These are phyloP conservation scores for Serinus canaria DNA, from an alignment of 2,113 vertebrate species.

Conservation along the genomic window DNA sequence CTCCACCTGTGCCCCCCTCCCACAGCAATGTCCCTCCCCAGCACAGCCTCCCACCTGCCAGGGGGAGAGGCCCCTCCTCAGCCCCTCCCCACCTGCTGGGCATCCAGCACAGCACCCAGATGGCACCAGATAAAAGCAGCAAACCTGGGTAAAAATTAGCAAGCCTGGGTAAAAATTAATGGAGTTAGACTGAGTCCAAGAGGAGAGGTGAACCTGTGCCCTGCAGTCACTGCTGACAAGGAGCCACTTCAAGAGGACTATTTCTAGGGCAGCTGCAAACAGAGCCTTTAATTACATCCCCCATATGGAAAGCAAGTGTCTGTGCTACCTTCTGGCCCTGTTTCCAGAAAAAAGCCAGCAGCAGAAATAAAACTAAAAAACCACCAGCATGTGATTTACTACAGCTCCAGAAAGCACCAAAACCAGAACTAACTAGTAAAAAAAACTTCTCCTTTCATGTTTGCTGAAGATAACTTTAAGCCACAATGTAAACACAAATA, in stretches of 20 bases:
- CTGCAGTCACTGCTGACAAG: fast-evolving
- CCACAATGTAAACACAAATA: conserved; percentile 20
- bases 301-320: conserved; percentile 2
- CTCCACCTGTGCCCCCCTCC: background rate
- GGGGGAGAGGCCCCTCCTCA: background rate
- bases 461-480: background rate
- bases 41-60: fast-evolving
- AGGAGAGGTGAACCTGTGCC: background rate
- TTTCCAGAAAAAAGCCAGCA: background rate
- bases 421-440: conserved; percentile 11
- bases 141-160: conserved; percentile 27
- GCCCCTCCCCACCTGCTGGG: background rate
- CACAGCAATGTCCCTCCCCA: fast-evolving
- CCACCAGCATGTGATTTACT: background rate
- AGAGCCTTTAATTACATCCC: background rate
- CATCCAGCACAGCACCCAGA: background rate
- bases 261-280: conserved; percentile 15
- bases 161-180: conserved; percentile 33
- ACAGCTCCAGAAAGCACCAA: background rate
- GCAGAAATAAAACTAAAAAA: background rate
- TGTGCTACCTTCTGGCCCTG: background rate
- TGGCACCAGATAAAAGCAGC: fast-evolving
- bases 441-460: background rate
- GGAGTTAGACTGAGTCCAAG: background rate
- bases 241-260: background rate